phyloP scores from a whole-genome alignment of 2,888 invertebrate species.

The Camponotus fellah region DNA sequence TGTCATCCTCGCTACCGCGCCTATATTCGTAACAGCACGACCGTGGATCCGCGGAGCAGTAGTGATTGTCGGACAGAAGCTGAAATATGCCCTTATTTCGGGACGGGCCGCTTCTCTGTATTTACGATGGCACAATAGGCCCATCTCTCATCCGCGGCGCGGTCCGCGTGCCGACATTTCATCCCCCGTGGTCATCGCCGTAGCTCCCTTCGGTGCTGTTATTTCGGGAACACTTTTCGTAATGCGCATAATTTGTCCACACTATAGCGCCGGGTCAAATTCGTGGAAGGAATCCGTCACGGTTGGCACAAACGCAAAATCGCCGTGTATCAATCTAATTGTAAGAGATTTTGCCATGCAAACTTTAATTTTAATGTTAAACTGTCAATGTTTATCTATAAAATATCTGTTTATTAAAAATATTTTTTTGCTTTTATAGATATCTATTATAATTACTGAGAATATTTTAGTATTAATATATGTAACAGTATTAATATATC shows the following conservation, averaged over 20 bases:
- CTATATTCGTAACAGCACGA: slow-evolving; percentile 54
- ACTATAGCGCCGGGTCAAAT: slow-evolving; percentile 45
- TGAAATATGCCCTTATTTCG: slow-evolving; percentile 71
- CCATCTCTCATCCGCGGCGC: slow-evolving; percentile 75
- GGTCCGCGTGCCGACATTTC: slow-evolving; percentile 55
- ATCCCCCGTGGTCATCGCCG: slow-evolving; percentile 41
- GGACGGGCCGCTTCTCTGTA: slow-evolving; percentile 61
- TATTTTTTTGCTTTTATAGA: background rate
- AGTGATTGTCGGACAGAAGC: slow-evolving; percentile 76
- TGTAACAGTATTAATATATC: too few species aligned
- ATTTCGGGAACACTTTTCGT: slow-evolving; percentile 67
- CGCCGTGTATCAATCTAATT: slow-evolving; percentile 17
- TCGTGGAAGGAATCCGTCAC: slow-evolving; percentile 46
- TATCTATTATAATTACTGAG: background rate
- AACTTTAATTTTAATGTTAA: background rate
- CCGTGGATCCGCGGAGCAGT: slow-evolving; percentile 60
- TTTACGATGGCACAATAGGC: slow-evolving; percentile 72
- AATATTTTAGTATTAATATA: too few species aligned
- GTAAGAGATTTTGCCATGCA: background rate
- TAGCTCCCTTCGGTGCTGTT: slow-evolving; percentile 20
- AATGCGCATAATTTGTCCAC: slow-evolving; percentile 77
- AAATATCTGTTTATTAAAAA: background rate
- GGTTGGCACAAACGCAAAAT: slow-evolving; percentile 24
- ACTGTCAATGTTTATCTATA: background rate
- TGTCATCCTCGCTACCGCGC: slow-evolving; percentile 57